These are phyloP conservation scores for Pollenia griseotomentosa DNA, from an alignment of 2,888 invertebrate species.

Conservation along the genomic window DNA sequence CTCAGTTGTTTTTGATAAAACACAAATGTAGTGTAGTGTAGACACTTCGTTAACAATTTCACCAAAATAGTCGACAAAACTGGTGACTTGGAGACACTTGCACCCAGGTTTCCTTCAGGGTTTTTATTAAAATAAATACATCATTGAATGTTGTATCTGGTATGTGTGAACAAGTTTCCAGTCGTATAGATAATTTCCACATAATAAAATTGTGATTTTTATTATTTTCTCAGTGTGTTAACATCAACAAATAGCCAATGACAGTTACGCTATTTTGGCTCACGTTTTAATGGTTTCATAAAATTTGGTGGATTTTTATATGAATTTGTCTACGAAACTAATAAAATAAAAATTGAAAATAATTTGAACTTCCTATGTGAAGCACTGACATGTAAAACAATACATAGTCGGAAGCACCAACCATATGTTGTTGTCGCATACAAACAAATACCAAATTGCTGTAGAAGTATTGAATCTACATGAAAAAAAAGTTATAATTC, in stretches of 20 bases:
- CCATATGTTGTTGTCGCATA: slow-evolving; percentile 32
- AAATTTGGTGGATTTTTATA: background rate
- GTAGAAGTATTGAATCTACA: background rate
- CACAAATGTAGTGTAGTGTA: too few species aligned
- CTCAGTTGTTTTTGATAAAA: too few species aligned
- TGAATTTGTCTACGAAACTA: background rate
- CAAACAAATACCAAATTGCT: background rate
- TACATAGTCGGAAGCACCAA: slow-evolving; percentile 15
- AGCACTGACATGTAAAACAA: slow-evolving; percentile 13
- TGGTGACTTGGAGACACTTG: too few species aligned
- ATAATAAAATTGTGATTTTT: slow-evolving; percentile 22
- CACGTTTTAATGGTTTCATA: slow-evolving; percentile 21
- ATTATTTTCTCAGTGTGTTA: background rate
- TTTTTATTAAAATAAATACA: too few species aligned
- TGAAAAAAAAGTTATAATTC: slow-evolving; percentile 10
- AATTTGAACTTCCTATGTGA: slow-evolving; percentile 21
- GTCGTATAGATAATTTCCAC: slow-evolving; percentile 20
- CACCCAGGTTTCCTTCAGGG: too few species aligned
- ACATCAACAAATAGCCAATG: slow-evolving; percentile 13
- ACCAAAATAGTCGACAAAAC: too few species aligned
- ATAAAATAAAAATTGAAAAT: slow-evolving; percentile 18
- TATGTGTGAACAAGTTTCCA: background rate
- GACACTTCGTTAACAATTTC: too few species aligned
- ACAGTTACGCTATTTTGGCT: slow-evolving; percentile 30
- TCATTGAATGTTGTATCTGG: too few species aligned